These are phyloP conservation scores for Melikaiella ostensackeni DNA, from an alignment of 2,888 invertebrate species.

Conservation along the genomic window DNA sequence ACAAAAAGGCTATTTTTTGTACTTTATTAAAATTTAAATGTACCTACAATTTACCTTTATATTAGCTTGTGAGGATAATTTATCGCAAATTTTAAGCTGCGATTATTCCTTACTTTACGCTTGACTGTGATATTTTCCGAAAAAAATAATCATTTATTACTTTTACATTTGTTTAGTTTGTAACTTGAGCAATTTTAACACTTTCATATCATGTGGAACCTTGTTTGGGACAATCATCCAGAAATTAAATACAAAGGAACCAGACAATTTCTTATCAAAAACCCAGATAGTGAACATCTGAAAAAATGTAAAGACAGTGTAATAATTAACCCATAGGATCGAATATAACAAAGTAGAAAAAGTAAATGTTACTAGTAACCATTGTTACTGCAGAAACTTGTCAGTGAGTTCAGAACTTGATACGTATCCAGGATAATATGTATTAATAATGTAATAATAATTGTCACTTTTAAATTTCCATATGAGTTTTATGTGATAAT, in stretches of 20 bases:
- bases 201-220: not conserved
- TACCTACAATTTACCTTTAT: not conserved
- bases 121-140: conserved; percentile 58
- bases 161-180: conserved; percentile 15
- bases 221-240: not conserved
- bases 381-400: conserved; percentile 27
- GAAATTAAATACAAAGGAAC: not conserved
- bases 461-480: conserved; percentile 22
- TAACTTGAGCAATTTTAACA: not conserved
- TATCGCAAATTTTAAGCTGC: not conserved
- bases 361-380: conserved; percentile 23
- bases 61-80: not conserved
- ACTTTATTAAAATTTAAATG: not conserved
- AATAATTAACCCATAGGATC: conserved; percentile 22
- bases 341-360: conserved; percentile 3
- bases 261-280: not conserved
- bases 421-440: not conserved
- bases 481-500: conserved; percentile 23
- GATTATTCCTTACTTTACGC: conserved; percentile 50
- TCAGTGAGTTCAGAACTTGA: conserved; percentile 4
- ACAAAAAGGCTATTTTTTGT: not conserved
- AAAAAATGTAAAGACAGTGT: not conserved
- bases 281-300: conserved; percentile 25
- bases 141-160: conserved; percentile 13
- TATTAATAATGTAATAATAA: not conserved